phyloP scores from a whole-genome alignment of 2,797 vertebrate species.

The Perodicticus potto region DNA sequence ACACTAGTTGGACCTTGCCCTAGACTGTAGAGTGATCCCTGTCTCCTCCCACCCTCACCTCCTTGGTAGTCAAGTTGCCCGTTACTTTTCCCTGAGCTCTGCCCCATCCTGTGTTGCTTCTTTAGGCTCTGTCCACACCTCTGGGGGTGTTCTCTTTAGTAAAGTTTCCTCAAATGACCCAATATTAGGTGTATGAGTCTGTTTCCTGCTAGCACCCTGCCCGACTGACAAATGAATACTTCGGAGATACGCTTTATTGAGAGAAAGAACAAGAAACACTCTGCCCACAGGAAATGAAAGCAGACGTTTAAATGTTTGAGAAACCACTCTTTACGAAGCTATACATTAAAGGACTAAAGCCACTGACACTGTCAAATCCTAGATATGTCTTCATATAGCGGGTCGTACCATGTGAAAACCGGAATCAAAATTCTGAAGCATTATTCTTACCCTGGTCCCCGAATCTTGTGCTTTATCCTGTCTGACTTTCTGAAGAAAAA shows the following conservation, averaged over 20 bases:
- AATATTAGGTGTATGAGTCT: background rate
- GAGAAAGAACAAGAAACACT: conserved; percentile 2
- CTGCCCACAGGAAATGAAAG: conserved; percentile 7
- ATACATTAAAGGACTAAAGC: conserved; percentile 28
- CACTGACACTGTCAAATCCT: background rate
- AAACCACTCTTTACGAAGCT: background rate
- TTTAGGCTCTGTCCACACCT: background rate
- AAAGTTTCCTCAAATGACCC: conserved; percentile 18
- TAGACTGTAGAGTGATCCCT: background rate
- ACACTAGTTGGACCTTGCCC: background rate
- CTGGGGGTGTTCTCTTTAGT: background rate
- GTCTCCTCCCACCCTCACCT: fast-evolving
- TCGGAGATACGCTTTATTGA: background rate
- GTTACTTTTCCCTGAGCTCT: background rate
- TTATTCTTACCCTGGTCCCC: background rate
- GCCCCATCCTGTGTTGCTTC: background rate
- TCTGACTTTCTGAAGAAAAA: background rate
- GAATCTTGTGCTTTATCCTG: background rate
- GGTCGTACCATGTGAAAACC: background rate
- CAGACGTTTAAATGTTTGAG: background rate
- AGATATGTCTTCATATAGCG: background rate
- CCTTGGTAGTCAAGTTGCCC: background rate
- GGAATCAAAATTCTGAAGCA: background rate
- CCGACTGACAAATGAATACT: background rate
- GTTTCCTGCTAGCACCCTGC: background rate